Percentiles rank a stretch among this genome's conserved stretches.
Evolutionary conservation across 2,888 invertebrate genomes (phyloP).

Genomic region (Petrolisthes cinctipes): DNA sequence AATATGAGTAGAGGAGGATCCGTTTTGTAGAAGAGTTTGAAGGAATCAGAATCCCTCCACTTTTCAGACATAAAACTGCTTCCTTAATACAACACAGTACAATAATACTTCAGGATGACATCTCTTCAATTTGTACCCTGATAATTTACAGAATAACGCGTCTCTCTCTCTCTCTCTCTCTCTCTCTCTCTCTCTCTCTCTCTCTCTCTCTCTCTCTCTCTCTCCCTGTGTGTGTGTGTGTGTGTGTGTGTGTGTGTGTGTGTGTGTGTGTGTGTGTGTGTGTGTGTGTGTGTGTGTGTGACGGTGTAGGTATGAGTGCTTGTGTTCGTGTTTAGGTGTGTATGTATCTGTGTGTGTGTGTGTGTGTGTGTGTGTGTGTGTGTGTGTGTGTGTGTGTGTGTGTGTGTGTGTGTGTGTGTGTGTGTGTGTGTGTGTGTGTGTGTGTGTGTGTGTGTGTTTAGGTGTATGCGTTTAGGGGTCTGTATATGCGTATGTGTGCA

Average conservation of each 20-base stretch:
- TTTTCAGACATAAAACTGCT: too few relatives aligned
- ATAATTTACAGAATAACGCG: too few relatives aligned
- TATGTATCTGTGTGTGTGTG: not conserved
- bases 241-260: not conserved
- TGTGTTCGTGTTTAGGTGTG: not conserved
- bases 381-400: slow-evolving; percentile 19
- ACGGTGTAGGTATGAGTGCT: not conserved
- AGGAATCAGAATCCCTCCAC: too few relatives aligned
- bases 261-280: not conserved
- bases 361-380: not conserved
- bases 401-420: not conserved
- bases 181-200: too few relatives aligned
- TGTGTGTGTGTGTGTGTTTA: slow-evolving; percentile 13
- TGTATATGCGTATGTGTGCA: not conserved
- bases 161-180: too few relatives aligned
- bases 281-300: not conserved
- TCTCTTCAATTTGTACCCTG: too few relatives aligned
- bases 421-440: slow-evolving; percentile 10
- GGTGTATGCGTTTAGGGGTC: slow-evolving; percentile 13
- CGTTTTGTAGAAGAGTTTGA: too few relatives aligned
- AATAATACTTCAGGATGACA: too few relatives aligned
- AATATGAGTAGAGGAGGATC: too few relatives aligned
- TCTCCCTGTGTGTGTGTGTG: not conserved
- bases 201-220: too few relatives aligned
- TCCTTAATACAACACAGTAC: too few relatives aligned